phyloP scores from a whole-genome alignment of 1,140 invertebrate genomes.

The Cyclargus thomasi region DNA sequence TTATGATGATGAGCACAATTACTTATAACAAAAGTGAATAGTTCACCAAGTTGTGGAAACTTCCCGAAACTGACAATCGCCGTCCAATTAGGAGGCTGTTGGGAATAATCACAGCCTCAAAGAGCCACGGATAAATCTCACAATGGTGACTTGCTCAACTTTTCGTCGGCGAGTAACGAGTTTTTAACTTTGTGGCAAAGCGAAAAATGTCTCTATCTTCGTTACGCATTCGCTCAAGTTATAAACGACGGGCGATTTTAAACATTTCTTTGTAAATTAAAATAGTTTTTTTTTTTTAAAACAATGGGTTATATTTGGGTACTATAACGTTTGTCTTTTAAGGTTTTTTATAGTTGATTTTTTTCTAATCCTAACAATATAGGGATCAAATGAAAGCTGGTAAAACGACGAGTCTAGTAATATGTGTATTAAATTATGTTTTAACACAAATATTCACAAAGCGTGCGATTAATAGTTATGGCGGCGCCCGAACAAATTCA shows the following conservation, averaged over 20 bases:
- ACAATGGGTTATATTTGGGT: too few relatives aligned
- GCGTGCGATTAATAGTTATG: too few relatives aligned
- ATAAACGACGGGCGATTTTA: constrained; percentile 11
- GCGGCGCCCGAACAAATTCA: too few relatives aligned
- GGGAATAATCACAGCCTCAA: constrained; percentile 35
- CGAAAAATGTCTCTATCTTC: constrained; percentile 67
- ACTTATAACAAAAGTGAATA: background rate
- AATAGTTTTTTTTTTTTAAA: too few relatives aligned
- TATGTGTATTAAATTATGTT: too few relatives aligned
- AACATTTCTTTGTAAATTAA: too few relatives aligned
- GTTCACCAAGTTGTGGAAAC: constrained; percentile 18
- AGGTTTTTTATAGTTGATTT: too few relatives aligned
- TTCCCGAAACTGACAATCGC: constrained; percentile 34
- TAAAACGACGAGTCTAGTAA: too few relatives aligned
- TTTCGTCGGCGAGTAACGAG: constrained; percentile 68
- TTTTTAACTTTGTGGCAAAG: constrained; percentile 74
- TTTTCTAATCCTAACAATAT: too few relatives aligned
- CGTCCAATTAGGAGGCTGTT: constrained; percentile 34
- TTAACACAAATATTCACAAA: too few relatives aligned
- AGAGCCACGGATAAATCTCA: constrained; percentile 53
- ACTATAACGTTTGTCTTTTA: too few relatives aligned
- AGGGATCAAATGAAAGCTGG: too few relatives aligned
- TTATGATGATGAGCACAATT: background rate
- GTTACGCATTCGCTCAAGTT: constrained; percentile 27
- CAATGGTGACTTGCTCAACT: constrained; percentile 63